Conservation (phyloP, 2,888 invertebrate genomes). For the Stenodera caucasica region DNA sequence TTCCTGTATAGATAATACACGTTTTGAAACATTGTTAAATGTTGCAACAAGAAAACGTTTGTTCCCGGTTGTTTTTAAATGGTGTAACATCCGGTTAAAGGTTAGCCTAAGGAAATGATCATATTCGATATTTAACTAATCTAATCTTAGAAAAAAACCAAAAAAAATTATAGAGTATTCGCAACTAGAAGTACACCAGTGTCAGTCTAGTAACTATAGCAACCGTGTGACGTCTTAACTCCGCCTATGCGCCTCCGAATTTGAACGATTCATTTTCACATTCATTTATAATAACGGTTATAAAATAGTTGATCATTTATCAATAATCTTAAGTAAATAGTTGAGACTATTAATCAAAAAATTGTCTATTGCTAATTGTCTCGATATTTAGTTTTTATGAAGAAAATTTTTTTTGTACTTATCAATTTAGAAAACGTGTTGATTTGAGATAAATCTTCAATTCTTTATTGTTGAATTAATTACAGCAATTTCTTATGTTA, state of each 20-base stretch:
- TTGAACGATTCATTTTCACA: conserved; percentile 1
- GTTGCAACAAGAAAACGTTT: conserved; percentile 19
- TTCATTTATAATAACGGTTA: conserved; percentile 8
- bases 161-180: too few species aligned
- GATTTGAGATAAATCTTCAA: too few species aligned
- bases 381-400: conserved; percentile 7
- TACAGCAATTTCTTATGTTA: not conserved
- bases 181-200: too few species aligned
- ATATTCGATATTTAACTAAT: not conserved
- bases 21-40: conserved; percentile 19
- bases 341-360: conserved; percentile 9
- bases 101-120: not conserved
- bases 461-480: not conserved
- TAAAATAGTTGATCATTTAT: conserved; percentile 8
- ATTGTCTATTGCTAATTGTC: conserved; percentile 10
- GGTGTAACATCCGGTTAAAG: conserved; percentile 18
- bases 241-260: too few species aligned
- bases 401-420: not conserved
- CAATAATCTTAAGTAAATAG: not conserved
- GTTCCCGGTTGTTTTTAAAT: conserved; percentile 15
- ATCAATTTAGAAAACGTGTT: not conserved
- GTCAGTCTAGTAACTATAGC: not conserved
- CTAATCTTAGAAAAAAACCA: not conserved
- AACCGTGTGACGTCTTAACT: too few species aligned
- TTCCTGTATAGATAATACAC: conserved; percentile 35